Base-by-base conservation (phyloP, 1,140 invertebrate genomes). In the Notospermus geniculatus region DNA sequence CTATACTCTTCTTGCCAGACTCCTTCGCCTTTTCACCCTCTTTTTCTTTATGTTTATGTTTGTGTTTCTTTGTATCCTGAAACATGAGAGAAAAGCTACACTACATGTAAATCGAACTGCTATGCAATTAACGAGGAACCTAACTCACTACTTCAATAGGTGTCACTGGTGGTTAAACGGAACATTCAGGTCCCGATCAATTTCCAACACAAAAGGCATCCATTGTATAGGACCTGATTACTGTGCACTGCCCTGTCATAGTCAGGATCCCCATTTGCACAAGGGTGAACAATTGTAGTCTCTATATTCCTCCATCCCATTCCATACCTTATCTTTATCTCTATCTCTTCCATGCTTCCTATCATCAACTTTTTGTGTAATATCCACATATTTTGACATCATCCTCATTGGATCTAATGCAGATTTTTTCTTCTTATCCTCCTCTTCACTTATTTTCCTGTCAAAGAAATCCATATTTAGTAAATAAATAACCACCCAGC, bases 321-420 rank as follows among this genome's bases (percentile, higher is more conserved):
- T 68, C 69, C 59, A 67, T 67, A 60, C 60, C 27, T 62, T 62
- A 54, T 54, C 29, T 57, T 68, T 5, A 45, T 57, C 58, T 59
- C 60, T 52, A 57, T 57, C 52, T 64, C 59, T 58, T 77, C 62
- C n/a, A 75, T 78, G 63, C 80, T 72, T 67, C 76, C 70, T 71
- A 55, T 75, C 76, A 32, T 69, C 61, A 46, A 69, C 65, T 65
- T 71, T 69, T 68, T 75, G 66, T 50, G 71, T 57, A 61, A 71
- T 62, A 27, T 75, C 76, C 4, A 85, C 68, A 71, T 85, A 86
- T 75, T 85, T 85, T 71, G 86, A 87, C 59, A 92, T 89, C 63
- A 86, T 79, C 60, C 85, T 84, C 52, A 95, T 79, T 11, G 92
- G 92, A 86, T 95, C 92, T 53, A 68, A 36, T 19, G 19, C 29